Evolutionary conservation across 1,140 invertebrate genomes (phyloP).

Genomic region (Trichonephila inaurata): DNA sequence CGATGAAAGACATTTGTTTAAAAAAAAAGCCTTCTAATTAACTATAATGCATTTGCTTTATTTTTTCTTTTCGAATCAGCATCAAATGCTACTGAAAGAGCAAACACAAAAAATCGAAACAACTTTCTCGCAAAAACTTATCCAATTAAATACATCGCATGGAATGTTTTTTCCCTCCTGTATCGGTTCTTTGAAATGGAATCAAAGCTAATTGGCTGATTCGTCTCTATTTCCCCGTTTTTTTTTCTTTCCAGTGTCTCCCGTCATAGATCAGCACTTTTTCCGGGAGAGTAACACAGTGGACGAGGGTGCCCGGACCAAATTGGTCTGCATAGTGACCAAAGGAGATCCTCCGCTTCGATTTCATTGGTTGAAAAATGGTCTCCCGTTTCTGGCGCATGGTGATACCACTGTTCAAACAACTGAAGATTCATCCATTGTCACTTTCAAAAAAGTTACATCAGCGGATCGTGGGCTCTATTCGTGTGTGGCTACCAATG

Average conservation of each 20-base stretch:
- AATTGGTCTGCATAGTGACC: slow-evolving; percentile 78
- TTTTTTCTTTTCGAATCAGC: too few species aligned
- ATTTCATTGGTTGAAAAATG: slow-evolving; percentile 81
- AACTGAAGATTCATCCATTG: slow-evolving; percentile 77
- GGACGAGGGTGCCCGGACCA: slow-evolving; percentile 73
- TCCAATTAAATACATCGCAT: too few species aligned
- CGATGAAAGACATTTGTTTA: too few species aligned
- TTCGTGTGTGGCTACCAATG: slow-evolving; percentile 82
- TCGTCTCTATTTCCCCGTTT: neutral
- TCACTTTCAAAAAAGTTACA: slow-evolving; percentile 79
- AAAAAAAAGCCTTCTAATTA: too few species aligned
- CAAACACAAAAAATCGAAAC: too few species aligned
- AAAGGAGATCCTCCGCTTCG: slow-evolving; percentile 78
- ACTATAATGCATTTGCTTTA: too few species aligned
- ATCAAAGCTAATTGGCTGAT: too few species aligned
- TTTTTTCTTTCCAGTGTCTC: slow-evolving; percentile 67
- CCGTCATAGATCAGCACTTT: slow-evolving; percentile 70
- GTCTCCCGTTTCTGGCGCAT: slow-evolving; percentile 78
- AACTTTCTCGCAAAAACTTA: too few species aligned
- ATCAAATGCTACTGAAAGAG: too few species aligned
- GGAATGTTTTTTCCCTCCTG: too few species aligned
- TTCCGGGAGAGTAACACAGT: slow-evolving; percentile 66
- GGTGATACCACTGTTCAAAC: slow-evolving; percentile 80
- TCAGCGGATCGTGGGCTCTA: slow-evolving; percentile 82
- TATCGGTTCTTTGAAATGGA: too few species aligned